Base-by-base conservation (phyloP, 2,113 vertebrate species). In the Eurypyga helias region DNA sequence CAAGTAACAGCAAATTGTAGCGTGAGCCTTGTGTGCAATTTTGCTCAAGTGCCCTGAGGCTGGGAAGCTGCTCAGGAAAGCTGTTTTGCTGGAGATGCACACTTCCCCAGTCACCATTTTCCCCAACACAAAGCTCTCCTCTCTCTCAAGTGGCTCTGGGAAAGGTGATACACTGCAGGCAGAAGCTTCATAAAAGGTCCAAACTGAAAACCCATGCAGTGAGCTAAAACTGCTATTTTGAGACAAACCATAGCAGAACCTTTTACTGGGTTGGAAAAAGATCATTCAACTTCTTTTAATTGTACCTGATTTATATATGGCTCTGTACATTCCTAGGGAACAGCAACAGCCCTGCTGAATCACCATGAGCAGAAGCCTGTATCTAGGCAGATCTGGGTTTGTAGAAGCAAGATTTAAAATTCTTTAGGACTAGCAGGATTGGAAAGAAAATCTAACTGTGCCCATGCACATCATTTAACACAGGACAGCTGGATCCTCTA, bases 271-370 rank as follows among this genome's bases (percentile, higher is more conserved):
- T 6, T 78, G 65, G 72, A 12, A 69, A 87, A 87, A 72, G n/a
- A 43, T 69, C 38, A 65, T 45, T 79, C 6, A 20, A 61, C 41
- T 84, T 52, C 5, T 75, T 77, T 64, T 64, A 67, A 62, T 64
- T 88, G n/a, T 82, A 38, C 46, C 48, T 16, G 11, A 69, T 65
- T 93, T 89, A 67, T 89, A 61, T 58, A 75, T 7, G n/a, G 52
- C 80, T 89, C 65, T 91, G n/a, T 65, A 61, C 33, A 24, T 69
- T 94, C 61, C 48, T 13, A 34, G 75, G 82, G 71, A 91, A 34
- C 23, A 83, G 64, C 52, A 89, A 16, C 55, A 58, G 76, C 75
- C 43, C 80, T 94, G 94, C 79, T 87, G 96, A 95, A 90, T 93
- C 92, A 94, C 83, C 7, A 3, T 7, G 21, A 89, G 36, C 69